These are phyloP conservation scores for Darevskia mixta DNA, from an alignment of 2,797 vertebrate genomes.

Conservation along the genomic window DNA sequence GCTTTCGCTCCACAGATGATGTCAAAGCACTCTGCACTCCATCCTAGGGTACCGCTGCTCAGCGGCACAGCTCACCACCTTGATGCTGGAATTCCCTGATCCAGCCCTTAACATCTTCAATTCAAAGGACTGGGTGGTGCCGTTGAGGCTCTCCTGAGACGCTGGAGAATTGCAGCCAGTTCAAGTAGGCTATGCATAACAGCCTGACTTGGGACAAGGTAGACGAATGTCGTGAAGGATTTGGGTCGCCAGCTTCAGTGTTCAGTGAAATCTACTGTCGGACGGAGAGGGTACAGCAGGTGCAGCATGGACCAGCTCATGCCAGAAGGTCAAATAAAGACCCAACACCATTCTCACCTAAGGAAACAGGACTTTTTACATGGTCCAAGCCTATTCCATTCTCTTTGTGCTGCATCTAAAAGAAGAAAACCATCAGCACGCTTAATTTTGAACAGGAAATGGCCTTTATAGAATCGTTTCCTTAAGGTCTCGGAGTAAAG, in stretches of 20 bases:
- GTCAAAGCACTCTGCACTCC: neutral
- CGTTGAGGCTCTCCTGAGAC: neutral
- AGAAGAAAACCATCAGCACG: too few relatives aligned
- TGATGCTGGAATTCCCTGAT: neutral
- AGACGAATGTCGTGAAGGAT: neutral
- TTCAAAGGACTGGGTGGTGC: neutral
- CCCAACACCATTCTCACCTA: neutral
- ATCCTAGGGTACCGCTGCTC: too few relatives aligned
- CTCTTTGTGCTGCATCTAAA: neutral
- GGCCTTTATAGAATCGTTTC: too few relatives aligned
- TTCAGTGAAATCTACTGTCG: neutral
- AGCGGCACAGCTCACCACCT: neutral
- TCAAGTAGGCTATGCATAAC: neutral
- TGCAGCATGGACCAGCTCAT: neutral
- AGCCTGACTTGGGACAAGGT: neutral
- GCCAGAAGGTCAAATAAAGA: neutral
- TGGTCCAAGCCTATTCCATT: neutral
- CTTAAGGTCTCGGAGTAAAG: neutral
- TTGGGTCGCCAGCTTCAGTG: neutral
- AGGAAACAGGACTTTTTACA: neutral
- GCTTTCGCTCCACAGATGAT: neutral
- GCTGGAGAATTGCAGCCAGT: neutral
- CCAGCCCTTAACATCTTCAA: neutral
- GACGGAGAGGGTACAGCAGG: neutral
- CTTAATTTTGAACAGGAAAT: neutral